Evolutionary conservation across 1,140 invertebrate genomes (phyloP), one percentile per base, ranked within the genome.

Genomic region (Gryllus bimaculatus): DNA sequence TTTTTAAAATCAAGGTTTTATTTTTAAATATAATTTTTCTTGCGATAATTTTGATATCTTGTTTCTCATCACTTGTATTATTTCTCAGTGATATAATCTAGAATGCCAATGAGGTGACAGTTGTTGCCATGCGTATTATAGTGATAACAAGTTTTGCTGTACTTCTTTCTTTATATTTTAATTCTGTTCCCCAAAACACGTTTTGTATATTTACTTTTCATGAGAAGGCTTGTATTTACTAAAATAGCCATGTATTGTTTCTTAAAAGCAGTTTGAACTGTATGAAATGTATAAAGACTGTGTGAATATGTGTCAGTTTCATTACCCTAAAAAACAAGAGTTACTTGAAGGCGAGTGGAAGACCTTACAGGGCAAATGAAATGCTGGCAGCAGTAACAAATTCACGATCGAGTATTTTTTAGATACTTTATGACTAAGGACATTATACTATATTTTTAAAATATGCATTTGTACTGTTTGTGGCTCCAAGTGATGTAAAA

Each of bases 161-260:
- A 66, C 18, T 13, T 13, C 54, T 66, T 66, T 66, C 54, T 66
- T 66, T 39, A 10, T 66, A 66, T 10, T 66, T 66, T 66, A 66
- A 39, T 39, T 39, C 26, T 39, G 26, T 39, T 39, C 26, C 26
- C 26, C 26, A 39, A 39, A 39, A 39, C 26, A 39, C 18, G 10
- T 66, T 66, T 66, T 66, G 54, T 66, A 66, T 66, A 66, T 66
- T 66, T 66, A 66, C 54, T 66, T 66, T 66, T 66, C 54, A 13
- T 66, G 10, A 66, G 54, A 13, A 18, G 54, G 54, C 10, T 66
- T 66, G 54, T 66, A 18, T 66, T 66, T 13, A 66, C 18, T 10
- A 18, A 10, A 66, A 66, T 10, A 66, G 18, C 10, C 18, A 13
- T 66, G 54, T 18, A 10, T 66, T 66, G 54, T 66, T 66, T 66